phyloP scores from a whole-genome alignment of 2,888 invertebrate species.

The Xylota segnis region DNA sequence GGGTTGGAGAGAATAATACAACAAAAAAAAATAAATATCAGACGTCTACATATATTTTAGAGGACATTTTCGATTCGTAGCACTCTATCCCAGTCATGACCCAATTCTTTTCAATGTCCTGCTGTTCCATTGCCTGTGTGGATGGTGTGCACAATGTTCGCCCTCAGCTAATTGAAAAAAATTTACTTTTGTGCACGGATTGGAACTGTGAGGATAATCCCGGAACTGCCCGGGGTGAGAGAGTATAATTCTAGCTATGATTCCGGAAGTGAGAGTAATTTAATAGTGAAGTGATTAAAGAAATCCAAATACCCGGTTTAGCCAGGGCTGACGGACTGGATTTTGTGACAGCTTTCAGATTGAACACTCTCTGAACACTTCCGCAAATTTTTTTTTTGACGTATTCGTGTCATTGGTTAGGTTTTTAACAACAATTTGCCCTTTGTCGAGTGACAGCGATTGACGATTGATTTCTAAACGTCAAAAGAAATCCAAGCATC shows the following conservation, averaged over 20 bases:
- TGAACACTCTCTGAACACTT: too few relatives aligned
- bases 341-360: too few relatives aligned
- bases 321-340: too few relatives aligned
- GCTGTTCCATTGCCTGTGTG: not conserved
- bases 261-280: too few relatives aligned
- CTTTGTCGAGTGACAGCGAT: too few relatives aligned
- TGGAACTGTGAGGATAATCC: not conserved
- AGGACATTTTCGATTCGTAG: slow-evolving; percentile 30
- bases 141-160: not conserved
- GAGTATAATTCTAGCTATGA: not conserved
- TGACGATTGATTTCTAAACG: too few relatives aligned
- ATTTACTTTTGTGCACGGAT: slow-evolving; percentile 1
- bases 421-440: too few relatives aligned
- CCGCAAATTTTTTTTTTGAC: too few relatives aligned
- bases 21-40: not conserved
- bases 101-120: slow-evolving; percentile 35
- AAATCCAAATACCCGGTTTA: too few relatives aligned
- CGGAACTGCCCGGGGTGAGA: not conserved
- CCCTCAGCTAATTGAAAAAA: slow-evolving; percentile 23
- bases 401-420: too few relatives aligned
- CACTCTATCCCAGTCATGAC: slow-evolving; percentile 25
- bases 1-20: slow-evolving; percentile 13
- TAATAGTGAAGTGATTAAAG: too few relatives aligned
- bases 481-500: too few relatives aligned
- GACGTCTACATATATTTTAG: slow-evolving; percentile 22